Evolutionary conservation across 2,888 invertebrate genomes (phyloP).

Genomic region (Lucinisca nassula): DNA sequence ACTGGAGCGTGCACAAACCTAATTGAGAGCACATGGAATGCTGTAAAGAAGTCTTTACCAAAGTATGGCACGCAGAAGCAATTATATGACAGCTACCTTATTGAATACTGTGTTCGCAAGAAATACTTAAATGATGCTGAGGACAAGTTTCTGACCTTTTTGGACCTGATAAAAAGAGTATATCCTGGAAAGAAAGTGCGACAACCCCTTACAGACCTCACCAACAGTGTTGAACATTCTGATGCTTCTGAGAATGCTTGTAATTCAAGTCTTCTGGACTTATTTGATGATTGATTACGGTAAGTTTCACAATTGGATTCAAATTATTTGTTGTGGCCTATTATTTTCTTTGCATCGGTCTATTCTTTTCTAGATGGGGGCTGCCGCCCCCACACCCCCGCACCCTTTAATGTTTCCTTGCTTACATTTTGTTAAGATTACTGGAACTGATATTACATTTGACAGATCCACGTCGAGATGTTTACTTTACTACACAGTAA

Average conservation of each 20-base stretch:
- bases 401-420: too few species aligned
- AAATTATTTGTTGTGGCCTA: too few species aligned
- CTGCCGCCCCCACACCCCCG: too few species aligned
- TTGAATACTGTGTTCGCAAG: slow-evolving; percentile 25
- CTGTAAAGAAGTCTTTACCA: slow-evolving; percentile 17
- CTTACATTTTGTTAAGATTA: too few species aligned
- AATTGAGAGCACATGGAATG: slow-evolving; percentile 28
- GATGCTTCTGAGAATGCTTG: not conserved
- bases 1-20: slow-evolving; percentile 39
- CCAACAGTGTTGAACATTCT: not conserved
- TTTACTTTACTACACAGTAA: too few species aligned
- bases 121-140: slow-evolving; percentile 4
- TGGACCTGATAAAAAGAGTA: not conserved
- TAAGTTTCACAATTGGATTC: too few species aligned
- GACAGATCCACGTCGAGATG: too few species aligned
- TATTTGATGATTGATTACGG: too few species aligned
- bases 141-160: not conserved
- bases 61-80: slow-evolving; percentile 23
- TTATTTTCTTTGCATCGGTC: too few species aligned
- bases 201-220: not conserved
- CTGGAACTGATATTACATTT: too few species aligned
- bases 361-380: too few species aligned
- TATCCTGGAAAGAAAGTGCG: not conserved
- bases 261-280: too few species aligned
- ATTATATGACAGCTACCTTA: slow-evolving; percentile 25